Percentiles rank a stretch among this genome's conserved stretches.
Conservation (phyloP, 2,113 vertebrate species). For the Anseranas semipalmata region DNA sequence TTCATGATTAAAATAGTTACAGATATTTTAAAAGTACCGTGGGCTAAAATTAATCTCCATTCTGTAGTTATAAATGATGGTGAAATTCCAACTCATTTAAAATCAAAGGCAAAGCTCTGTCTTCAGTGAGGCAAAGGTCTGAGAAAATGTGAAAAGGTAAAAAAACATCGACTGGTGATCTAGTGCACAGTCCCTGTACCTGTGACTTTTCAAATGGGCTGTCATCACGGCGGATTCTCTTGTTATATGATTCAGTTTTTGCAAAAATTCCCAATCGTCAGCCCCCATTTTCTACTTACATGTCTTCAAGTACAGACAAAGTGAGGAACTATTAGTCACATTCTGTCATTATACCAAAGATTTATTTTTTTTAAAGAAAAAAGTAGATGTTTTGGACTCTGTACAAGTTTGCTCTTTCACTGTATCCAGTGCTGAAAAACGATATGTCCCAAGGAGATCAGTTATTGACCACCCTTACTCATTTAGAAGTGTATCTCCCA, state of each 20-base stretch:
- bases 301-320: neutral
- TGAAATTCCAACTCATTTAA: neutral
- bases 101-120: neutral
- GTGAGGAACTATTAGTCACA: neutral
- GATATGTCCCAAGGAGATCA: neutral
- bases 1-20: neutral
- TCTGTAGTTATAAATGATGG: neutral
- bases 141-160: neutral
- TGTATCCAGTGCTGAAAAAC: neutral
- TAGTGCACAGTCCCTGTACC: neutral
- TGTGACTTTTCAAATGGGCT: neutral
- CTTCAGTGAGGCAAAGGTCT: neutral
- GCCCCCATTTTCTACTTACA: neutral
- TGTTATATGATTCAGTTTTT: neutral
- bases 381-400: neutral
- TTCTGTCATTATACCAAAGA: neutral
- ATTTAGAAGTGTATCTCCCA: slow-evolving; percentile 26
- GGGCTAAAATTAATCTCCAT: neutral
- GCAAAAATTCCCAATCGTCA: neutral
- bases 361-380: neutral
- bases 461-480: neutral
- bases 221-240: neutral
- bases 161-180: neutral
- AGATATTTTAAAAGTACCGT: neutral
- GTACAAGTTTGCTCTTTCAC: neutral